Evolutionary conservation across 2,888 invertebrate species (phyloP).

Genomic region (Scelioninae gen. 2): DNA sequence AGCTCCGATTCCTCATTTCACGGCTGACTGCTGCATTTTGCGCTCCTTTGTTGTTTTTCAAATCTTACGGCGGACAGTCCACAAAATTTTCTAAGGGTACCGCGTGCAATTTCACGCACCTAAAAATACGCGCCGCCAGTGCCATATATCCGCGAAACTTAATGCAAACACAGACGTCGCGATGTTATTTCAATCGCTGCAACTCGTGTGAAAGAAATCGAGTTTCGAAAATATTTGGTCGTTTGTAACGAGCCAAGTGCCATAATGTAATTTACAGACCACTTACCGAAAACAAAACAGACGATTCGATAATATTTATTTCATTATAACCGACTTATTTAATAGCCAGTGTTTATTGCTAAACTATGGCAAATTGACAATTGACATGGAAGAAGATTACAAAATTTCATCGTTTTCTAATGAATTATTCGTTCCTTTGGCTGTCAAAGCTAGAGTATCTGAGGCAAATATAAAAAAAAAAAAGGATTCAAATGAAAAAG

Average conservation of each 20-base stretch:
- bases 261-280: conserved; percentile 56
- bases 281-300: conserved; percentile 53
- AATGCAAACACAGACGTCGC: conserved; percentile 60
- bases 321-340: conserved; percentile 45
- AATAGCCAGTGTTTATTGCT: conserved; percentile 34
- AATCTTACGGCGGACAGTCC: neutral
- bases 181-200: conserved; percentile 65
- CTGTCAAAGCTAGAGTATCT: too few species aligned
- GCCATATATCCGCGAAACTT: conserved; percentile 69
- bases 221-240: conserved; percentile 64
- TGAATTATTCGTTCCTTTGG: too few species aligned
- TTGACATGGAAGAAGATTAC: too few species aligned
- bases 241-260: conserved; percentile 51
- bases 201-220: conserved; percentile 62
- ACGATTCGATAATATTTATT: conserved; percentile 59
- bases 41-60: conserved; percentile 55
- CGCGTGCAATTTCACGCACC: conserved; percentile 72
- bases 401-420: too few species aligned
- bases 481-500: too few species aligned
- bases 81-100: conserved; percentile 50
- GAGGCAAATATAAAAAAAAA: too few species aligned
- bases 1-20: too few species aligned
- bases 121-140: conserved; percentile 76
- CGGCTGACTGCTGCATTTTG: too few species aligned
- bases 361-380: too few species aligned